A percentile compares a stretch with the other conserved stretches of the same genome.
Evolutionary conservation across 2,797 vertebrate species (phyloP).

Genomic region (Ceyx erithaca): DNA sequence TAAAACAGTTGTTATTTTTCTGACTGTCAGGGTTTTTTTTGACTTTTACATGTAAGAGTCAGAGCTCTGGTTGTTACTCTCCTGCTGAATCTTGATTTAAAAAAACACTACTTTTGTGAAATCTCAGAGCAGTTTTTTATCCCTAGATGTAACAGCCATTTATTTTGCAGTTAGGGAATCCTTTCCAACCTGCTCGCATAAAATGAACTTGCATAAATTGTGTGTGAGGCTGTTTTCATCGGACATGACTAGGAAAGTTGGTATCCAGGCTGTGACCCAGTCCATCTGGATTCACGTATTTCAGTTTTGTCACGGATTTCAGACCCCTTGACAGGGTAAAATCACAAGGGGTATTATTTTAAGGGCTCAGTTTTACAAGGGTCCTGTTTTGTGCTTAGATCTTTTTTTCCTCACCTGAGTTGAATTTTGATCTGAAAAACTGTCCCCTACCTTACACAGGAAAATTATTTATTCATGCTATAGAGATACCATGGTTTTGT

Average conservation of each 20-base stretch:
- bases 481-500: accelerated
- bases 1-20: constrained; percentile 17
- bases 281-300: not conserved
- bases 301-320: not conserved
- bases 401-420: not conserved
- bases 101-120: not conserved
- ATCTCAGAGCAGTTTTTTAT: not conserved
- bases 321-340: not conserved
- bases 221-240: not conserved
- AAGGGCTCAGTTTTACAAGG: not conserved
- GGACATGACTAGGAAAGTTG: not conserved
- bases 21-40: not conserved
- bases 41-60: not conserved
- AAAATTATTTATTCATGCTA: accelerated
- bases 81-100: not conserved
- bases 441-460: accelerated
- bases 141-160: not conserved
- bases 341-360: not conserved
- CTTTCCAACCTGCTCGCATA: not conserved
- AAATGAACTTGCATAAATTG: not conserved
- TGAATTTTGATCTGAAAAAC: not conserved
- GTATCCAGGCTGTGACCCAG: not conserved
- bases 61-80: not conserved
- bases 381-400: not conserved
- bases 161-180: not conserved